Base-by-base conservation (phyloP, 2,797 vertebrate species). In the Nyctibius grandis region DNA sequence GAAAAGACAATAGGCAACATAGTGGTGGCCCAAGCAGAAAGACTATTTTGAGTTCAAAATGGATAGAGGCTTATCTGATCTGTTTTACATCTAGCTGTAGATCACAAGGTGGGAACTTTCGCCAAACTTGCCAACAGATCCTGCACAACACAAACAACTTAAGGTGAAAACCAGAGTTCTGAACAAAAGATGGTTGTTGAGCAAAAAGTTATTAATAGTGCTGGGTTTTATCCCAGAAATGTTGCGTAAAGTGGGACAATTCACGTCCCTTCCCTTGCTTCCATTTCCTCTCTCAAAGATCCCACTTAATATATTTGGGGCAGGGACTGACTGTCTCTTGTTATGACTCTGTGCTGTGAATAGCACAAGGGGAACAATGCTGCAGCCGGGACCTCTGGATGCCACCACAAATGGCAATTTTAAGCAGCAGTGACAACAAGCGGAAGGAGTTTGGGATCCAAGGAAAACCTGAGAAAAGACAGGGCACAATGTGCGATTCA, bases 151-250 rank as follows among this genome's bases (percentile, higher is more conserved):
- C 72, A 91, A 88, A 95, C 85, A 94, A 78, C 38, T 85, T 92
- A 96, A 96, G 96, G 96, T 96, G 89, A 96, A 94, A 86, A 81
- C 13, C 85, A 86, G 91, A 81, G 47, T 45, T 91, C 85, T 68
- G 82, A 96, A 96, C 96, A 95, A 96, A 96, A 93, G 92, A 94
- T 25, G 38, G 61, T 51, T 95, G 76, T 96, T 96, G 91, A 96
- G 82, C 92, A 96, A 96, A 96, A 87, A 65, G 45, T 91, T 97
- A 96, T 96, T 96, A 95, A 96, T 97, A 96, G 95, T 85, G 48
- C 73, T 97, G 95, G 96, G 91, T 81, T 95, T 89, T 92, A 75
- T 92, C 96, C 96, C 94, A 95, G 96, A 96, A 96, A 65, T 59
- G 22, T 96, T 97, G 95, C 82, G 73, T 77, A 97, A 96, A 96